Conservation (phyloP, 2,113 vertebrate species). For the Oncorhynchus keta region DNA sequence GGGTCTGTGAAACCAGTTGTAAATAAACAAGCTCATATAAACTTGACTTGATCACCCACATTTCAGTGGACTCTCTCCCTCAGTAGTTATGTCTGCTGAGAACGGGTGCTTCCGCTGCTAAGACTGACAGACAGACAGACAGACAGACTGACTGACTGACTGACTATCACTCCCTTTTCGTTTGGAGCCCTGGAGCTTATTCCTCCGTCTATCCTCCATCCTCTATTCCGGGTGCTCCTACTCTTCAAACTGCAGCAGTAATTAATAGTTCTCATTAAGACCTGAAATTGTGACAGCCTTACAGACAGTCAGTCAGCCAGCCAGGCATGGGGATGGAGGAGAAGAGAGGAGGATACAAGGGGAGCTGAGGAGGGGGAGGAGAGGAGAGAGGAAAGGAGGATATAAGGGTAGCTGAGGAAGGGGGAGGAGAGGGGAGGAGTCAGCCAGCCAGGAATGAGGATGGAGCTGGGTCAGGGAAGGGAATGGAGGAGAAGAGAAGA, state of each 20-base stretch:
- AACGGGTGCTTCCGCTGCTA: neutral
- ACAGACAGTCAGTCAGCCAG: constrained; percentile 57
- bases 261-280: constrained; percentile 69
- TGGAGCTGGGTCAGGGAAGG: too few relatives aligned
- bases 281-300: constrained; percentile 52
- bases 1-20: neutral
- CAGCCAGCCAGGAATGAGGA: constrained; percentile 50
- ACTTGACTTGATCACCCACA: neutral
- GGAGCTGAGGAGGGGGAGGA: neutral
- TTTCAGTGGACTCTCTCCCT: neutral
- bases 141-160: too few relatives aligned
- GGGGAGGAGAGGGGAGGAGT: too few relatives aligned
- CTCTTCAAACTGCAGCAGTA: constrained; percentile 58
- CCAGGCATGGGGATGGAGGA: constrained; percentile 33
- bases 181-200: neutral
- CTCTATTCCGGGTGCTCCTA: constrained; percentile 51
- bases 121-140: too few relatives aligned
- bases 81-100: neutral
- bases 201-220: neutral
- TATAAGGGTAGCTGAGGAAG: neutral
- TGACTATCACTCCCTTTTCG: neutral
- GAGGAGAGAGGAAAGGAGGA: neutral
- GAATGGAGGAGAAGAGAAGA: too few relatives aligned
- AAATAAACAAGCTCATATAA: neutral
- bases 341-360: neutral